Conservation (phyloP, 2,113 vertebrate genomes). For the Epinephelus cyanopodus region DNA sequence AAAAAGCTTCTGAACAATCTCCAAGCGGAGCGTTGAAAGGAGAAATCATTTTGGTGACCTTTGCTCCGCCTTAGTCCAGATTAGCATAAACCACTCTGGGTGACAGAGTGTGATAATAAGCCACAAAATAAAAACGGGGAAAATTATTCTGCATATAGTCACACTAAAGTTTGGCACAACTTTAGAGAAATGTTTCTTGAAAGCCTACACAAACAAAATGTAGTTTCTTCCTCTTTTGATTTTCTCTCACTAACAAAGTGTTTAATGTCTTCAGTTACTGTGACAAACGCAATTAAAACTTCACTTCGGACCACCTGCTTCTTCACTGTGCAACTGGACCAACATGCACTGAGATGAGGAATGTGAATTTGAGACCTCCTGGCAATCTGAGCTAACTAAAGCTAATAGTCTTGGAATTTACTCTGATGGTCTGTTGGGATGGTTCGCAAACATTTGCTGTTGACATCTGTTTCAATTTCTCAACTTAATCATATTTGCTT, state of each 20-base stretch:
- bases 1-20: slow-evolving; percentile 29
- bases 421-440: slow-evolving; percentile 55
- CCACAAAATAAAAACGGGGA: slow-evolving; percentile 12
- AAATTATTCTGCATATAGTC: not conserved
- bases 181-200: not conserved
- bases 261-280: not conserved
- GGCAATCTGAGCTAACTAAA: slow-evolving; percentile 46
- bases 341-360: slow-evolving; percentile 29
- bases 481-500: slow-evolving; percentile 59
- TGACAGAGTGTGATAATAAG: slow-evolving; percentile 21
- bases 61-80: slow-evolving; percentile 37
- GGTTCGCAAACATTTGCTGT: slow-evolving; percentile 43
- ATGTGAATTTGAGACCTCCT: slow-evolving; percentile 50
- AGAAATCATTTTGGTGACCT: slow-evolving; percentile 42
- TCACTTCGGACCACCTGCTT: slow-evolving; percentile 33
- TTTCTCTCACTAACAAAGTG: not conserved
- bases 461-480: slow-evolving; percentile 58
- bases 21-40: slow-evolving; percentile 21
- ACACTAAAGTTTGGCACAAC: not conserved
- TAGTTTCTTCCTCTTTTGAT: not conserved
- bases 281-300: slow-evolving; percentile 42
- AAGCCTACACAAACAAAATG: not conserved
- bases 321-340: slow-evolving; percentile 5
- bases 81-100: slow-evolving; percentile 52
- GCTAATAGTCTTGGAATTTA: slow-evolving; percentile 46